Evolutionary conservation across 2,888 invertebrate species (phyloP), one percentile per base, ranked within the genome.

Genomic region (Maniola hyperantus): DNA sequence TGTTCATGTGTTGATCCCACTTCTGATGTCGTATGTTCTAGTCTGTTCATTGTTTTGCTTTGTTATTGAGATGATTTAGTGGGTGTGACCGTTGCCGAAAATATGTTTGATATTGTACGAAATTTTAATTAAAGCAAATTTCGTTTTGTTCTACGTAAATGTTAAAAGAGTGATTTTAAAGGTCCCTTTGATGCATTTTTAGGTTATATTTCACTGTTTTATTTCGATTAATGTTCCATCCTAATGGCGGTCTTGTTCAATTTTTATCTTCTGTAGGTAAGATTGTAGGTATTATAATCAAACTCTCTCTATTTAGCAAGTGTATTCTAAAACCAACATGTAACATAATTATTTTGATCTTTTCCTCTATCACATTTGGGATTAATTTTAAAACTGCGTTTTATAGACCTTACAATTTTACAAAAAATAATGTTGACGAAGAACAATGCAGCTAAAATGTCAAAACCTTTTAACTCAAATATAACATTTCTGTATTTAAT

Each of bases 401-500:
- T 18, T 48, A 15, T 53, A 26, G 2, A 33, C 33, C n/a, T 53
- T 18, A 13, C 15, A 8, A 18, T 42, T 8, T 58, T 58, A 26
- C 26, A 44, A 20, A 46, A 44, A 46, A 11, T 13, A 13, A 13
- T 5, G 20, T 15, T 60, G 36, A 48, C 20, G 15, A 26, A 46
- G 18, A 50, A 36, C 18, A 59, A 70, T 57, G 33, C 50, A 54
- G 59, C n/a, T 71, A 48, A 74, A 74, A 78, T 77, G 74, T 77
- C 76, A 76, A 76, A 77, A 77, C 74, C 71, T 69, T 65, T 46
- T 39, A 70, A 51, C 67, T 72, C 69, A 78, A 81, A 81, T 81
- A 82, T 83, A 83, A 83, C 82, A 83, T 81, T 78, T 79, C 76
- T 72, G 77, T 76, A 74, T 81, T 82, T 86, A 85, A 85, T 85